Base-by-base conservation (phyloP, 2,113 vertebrate species). In the Hemiscyllium ocellatum region DNA sequence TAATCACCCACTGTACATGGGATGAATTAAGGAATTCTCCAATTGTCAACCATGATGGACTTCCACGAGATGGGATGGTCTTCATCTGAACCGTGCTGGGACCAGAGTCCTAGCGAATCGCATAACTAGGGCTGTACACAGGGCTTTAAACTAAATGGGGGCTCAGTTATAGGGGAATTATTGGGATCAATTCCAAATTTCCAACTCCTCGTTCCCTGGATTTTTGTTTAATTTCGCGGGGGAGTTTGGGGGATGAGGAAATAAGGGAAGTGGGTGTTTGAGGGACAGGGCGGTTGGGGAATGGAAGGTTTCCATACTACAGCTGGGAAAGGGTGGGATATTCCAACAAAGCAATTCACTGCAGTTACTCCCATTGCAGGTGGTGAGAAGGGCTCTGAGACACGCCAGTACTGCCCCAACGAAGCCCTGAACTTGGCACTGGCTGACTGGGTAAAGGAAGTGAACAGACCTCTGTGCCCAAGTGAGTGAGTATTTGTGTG, bases 391-490 rank as follows among this genome's bases (percentile, higher is more conserved):
- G 52, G 87, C 26, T 3, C 87, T 61, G 87, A 91, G 56, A 8
- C 33, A 6, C 3, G 33, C 33, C 56, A 33, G 10, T 98, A 98
- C 97, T 98, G 97, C 96, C 97, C 98, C 3, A 97, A 98, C 33
- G 97, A 97, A 96, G 98, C 98, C 6, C 96, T 98, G 95, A 97
- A 98, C 91, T 95, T 96, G 96, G 98, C 98, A 0, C 97, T 98
- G 90, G 96, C 1, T 0, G 98, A 98, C 96, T 98, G 98, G 98
- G 98, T 98, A 97, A 97, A 97, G 0, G 98, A 98, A 96, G 98
- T 98, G 96, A 98, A 95, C 95, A 98, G 98, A 76, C 97, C 97
- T n/a, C 96, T 97, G 95, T 98, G 98, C 96, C 97, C 98, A 97
- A 98, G 98, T 98, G 96, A 69, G 94, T 37, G 72, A 33, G 2